These are phyloP conservation scores for Octopus sinensis DNA, from an alignment of 1,140 invertebrate genomes.

Conservation along the genomic window DNA sequence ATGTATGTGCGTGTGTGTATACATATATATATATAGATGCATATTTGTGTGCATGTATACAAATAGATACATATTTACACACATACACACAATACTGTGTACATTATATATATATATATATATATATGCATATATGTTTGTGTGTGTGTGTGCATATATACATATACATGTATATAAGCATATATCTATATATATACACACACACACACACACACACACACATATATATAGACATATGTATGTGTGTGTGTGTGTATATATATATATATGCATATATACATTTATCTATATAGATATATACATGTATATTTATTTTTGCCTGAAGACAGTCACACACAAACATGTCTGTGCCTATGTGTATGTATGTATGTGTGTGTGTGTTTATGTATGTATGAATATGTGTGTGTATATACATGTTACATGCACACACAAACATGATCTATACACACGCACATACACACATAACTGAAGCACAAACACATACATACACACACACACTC, in stretches of 20 bases:
- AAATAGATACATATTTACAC: too few species aligned
- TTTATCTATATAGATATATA: constrained; percentile 1
- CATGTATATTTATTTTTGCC: background rate
- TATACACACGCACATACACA: too few species aligned
- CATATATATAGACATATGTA: background rate
- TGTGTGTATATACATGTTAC: background rate
- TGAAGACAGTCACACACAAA: background rate
- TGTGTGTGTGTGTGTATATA: background rate
- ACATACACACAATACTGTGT: too few species aligned
- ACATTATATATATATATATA: background rate
- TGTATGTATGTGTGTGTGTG: background rate
- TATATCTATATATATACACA: background rate
- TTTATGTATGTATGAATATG: background rate
- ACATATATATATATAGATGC: too few species aligned
- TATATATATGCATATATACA: background rate
- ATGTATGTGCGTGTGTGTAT: too few species aligned
- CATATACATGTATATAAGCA: background rate
- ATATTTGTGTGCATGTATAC: too few species aligned
- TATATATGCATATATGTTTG: background rate
- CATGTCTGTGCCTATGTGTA: background rate
- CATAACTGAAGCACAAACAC: too few species aligned
- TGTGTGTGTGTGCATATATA: background rate
- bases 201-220: background rate
- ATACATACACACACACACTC: too few species aligned
- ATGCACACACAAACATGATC: too few species aligned